Base-by-base conservation (phyloP, 1,140 invertebrate genomes). In the Reticulitermes speratus region DNA sequence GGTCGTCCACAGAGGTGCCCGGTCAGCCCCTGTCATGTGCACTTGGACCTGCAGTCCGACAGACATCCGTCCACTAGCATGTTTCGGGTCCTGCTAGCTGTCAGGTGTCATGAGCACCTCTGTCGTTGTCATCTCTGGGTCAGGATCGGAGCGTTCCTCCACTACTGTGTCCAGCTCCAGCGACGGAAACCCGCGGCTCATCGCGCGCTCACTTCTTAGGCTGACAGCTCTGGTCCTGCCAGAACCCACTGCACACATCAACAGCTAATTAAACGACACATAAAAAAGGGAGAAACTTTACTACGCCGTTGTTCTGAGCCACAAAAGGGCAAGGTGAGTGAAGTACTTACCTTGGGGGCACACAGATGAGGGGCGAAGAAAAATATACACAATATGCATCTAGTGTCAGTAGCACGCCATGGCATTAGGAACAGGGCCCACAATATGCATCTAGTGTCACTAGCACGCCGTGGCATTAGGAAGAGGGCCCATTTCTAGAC, bases 121-220 rank as follows among this genome's bases (percentile, higher is more conserved):
- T 32, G 86, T 83, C 21, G 87, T 88, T 9, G 88, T 88, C 30
- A 88, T 94, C 89, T 97, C 95, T 16, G 95, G 94, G 89, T 96
- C 96, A 38, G 93, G 94, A 89, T 96, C 96, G 38, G 93, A 94
- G 87, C 95, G 93, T 89, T 96, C 96, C 90, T 97, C 96, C 25
- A 96, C 92, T 21, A 96, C 96, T 0, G 96, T 97, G 89, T 96
- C 96, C 88, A 96, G 91, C 89, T 97, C 96, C 55, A 96, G 89
- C 0, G 95, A 94, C 21, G 95, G 95, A 87, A 96, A 95, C 30
- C 93, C 93, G 88, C 93, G 92, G 87, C 91, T 95, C 89, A 91
- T 93, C 88, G 90, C 93, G 91, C 86, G 84, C 88, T 90, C 95
- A 91, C 89, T 94, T 88, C 93, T 91, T 87, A 96, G 90, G 87